phyloP scores from a whole-genome alignment of 2,888 invertebrate species.

The Caenorhabditis sulstoni region DNA sequence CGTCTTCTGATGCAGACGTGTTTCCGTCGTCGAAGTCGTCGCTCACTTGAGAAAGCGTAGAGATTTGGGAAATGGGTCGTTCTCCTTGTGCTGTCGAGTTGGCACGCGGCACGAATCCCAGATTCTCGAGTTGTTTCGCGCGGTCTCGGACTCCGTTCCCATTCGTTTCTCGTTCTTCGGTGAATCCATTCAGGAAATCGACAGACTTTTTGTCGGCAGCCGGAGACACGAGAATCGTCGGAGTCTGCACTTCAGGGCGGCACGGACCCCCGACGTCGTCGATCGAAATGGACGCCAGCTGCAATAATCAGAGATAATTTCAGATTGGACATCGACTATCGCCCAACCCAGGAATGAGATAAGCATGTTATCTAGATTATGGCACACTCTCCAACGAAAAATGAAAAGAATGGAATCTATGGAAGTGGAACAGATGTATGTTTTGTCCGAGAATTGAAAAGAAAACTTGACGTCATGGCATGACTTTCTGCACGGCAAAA shows the following conservation, averaged over 20 bases:
- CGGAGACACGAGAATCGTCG: constrained; percentile 54
- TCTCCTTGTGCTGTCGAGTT: not conserved
- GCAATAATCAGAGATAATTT: too few relatives aligned
- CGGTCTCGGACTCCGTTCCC: constrained; percentile 29
- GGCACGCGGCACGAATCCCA: constrained; percentile 46
- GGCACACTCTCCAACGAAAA: too few relatives aligned
- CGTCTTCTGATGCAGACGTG: constrained; percentile 50
- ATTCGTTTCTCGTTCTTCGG: constrained; percentile 13
- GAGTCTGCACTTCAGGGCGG: constrained; percentile 19
- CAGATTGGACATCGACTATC: too few relatives aligned
- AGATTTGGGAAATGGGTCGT: constrained; percentile 42
- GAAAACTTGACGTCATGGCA: constrained; percentile 1
- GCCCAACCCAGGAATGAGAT: too few relatives aligned
- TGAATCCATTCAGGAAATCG: constrained; percentile 30
- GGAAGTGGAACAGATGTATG: not conserved
- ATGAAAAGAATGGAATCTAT: not conserved
- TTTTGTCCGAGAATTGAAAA: constrained; percentile 1
- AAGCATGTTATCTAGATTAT: too few relatives aligned
- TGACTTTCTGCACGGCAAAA: too few relatives aligned
- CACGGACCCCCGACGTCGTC: constrained; percentile 15
- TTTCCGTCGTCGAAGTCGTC: constrained; percentile 59
- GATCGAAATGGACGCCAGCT: constrained; percentile 41
- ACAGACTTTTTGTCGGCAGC: constrained; percentile 18
- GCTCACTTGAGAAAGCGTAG: constrained; percentile 42
- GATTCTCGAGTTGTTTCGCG: constrained; percentile 36